Conservation (phyloP, 35 echinoderm and acorn worm genomes). For the Lytechinus pictus region DNA sequence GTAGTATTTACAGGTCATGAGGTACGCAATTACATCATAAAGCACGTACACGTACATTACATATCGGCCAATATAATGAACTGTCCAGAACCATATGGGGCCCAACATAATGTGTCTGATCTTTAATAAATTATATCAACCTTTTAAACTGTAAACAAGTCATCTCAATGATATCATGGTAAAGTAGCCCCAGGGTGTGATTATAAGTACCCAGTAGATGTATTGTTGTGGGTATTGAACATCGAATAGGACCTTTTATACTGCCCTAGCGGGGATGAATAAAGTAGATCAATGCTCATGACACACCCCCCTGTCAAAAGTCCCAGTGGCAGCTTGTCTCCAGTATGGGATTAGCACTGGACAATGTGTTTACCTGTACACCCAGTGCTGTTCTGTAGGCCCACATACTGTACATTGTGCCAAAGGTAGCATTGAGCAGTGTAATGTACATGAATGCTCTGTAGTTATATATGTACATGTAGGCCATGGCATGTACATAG, state of each 20-base stretch:
- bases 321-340: neutral
- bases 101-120: neutral
- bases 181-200: neutral
- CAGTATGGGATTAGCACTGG: neutral
- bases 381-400: too few species aligned
- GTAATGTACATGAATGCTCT: neutral
- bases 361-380: neutral
- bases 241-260: neutral
- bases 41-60: neutral
- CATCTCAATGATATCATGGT: neutral
- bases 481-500: too few species aligned
- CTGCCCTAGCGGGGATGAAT: neutral
- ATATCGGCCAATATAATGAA: neutral
- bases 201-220: neutral
- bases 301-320: neutral
- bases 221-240: neutral
- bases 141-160: neutral
- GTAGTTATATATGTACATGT: too few species aligned
- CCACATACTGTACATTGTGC: neutral
- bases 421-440: too few species aligned
- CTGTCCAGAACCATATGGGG: neutral
- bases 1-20: too few species aligned
- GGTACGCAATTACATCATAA: neutral
- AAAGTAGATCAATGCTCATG: neutral
- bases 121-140: neutral